Evolutionary conservation across 2,113 vertebrate genomes (phyloP).

Genomic region (Xiphophorus couchianus): DNA sequence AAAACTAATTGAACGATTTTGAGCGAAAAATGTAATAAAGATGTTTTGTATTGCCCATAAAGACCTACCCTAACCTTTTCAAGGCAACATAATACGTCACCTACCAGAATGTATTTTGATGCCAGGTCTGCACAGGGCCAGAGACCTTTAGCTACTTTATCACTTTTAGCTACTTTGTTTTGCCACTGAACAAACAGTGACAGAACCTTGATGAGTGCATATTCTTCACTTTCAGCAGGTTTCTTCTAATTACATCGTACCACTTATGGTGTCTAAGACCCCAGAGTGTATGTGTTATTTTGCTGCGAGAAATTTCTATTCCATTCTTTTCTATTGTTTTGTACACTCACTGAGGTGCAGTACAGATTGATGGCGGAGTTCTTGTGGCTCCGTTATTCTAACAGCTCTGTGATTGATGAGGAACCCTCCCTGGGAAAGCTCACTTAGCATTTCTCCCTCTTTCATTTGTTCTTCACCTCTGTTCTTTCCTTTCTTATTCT

Average conservation of each 20-base stretch:
- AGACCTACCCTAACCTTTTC: no score
- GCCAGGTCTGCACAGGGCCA: neutral
- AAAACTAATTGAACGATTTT: no score
- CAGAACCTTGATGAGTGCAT: neutral
- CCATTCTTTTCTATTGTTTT: conserved; percentile 3
- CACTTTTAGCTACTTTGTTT: conserved; percentile 60
- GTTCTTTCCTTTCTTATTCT: conserved; percentile 12
- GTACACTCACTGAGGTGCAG: conserved; percentile 36
- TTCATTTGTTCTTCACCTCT: conserved; percentile 24
- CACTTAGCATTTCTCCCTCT: conserved; percentile 70
- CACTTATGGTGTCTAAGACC: conserved; percentile 41
- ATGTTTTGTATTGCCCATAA: no score
- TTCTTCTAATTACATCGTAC: conserved; percentile 51
- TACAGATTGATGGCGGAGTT: conserved; percentile 67
- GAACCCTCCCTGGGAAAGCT: conserved; percentile 71
- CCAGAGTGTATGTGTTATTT: conserved; percentile 8
- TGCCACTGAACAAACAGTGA: conserved; percentile 55
- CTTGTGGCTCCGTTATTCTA: conserved; percentile 70
- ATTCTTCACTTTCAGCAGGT: conserved; percentile 70
- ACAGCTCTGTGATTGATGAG: conserved; percentile 82
- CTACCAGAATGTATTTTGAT: neutral
- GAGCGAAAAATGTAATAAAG: no score
- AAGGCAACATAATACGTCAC: no score
- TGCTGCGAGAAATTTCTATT: neutral
- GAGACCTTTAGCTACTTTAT: conserved; percentile 54